Base-by-base conservation (phyloP, 2,113 vertebrate genomes). In the Xenus cinereus region DNA sequence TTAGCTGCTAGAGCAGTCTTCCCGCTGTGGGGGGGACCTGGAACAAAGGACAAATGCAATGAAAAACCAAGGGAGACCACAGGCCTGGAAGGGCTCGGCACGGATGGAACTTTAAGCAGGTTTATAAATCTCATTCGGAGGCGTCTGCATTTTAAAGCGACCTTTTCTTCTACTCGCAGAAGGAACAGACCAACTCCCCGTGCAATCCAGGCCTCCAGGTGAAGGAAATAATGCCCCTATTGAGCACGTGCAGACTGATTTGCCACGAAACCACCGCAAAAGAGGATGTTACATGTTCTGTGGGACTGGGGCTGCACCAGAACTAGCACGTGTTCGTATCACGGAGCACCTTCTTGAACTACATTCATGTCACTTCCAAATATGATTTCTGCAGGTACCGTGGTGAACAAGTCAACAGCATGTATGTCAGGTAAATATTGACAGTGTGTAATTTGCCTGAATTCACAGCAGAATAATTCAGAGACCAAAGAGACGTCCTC, bases 1-100 rank as follows among this genome's bases (percentile, higher is more conserved):
- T 99, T 99, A 51, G 99, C 99, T 41, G 99, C 99, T 75, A 99
- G 89, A 1, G 99, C 99, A 0, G 99, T 99, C 95, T 99, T 99
- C 6, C 99, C 99, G 26, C 99, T 99, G 97, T 99, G 99, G 14
- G 99, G 99, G 33, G 99, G 99, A 21, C 99, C 99, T 99, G 97
- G 28, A 77, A 19, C n/a, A 71, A 69, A 92, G 94, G 50, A 79
- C 12, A 87, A 73, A 46, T 9, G 17, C 7, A 12, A 68, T 15
- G 30, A 35, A 92, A 64, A 59, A 66, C 39, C 6, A n/a, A 23
- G 18, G 56, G 26, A 62, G 30, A 27, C 48, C 76, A 37, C 10
- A 77, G 59, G 27, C 17, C 53, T 62, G 73, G 14, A 16, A 41
- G 14, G 35, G 37, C 21, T 41, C 73, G 48, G 73, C 12, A 32